phyloP scores from a whole-genome alignment of 2,113 vertebrate genomes.

The Poeciliopsis turrubarensis region DNA sequence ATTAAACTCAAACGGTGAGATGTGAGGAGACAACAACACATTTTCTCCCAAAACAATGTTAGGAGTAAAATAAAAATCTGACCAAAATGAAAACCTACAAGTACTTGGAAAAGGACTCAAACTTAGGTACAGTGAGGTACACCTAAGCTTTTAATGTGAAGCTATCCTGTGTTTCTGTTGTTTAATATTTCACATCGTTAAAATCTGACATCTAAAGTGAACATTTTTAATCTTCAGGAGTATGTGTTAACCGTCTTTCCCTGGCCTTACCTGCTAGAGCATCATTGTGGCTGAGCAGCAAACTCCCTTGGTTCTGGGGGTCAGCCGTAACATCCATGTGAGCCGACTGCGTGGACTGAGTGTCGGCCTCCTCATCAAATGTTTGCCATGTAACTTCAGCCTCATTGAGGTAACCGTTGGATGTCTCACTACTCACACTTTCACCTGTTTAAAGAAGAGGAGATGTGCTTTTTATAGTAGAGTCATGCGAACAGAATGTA shows the following conservation, averaged over 20 bases:
- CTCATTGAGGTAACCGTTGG: conserved; percentile 84
- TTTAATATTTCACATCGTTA: neutral
- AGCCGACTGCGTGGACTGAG: conserved; percentile 77
- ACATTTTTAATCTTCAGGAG: neutral
- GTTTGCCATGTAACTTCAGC: conserved; percentile 86
- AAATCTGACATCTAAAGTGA: neutral
- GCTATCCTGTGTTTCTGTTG: neutral
- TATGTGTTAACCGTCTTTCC: neutral
- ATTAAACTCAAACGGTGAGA: conserved; percentile 18
- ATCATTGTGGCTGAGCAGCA: conserved; percentile 89
- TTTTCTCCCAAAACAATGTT: neutral
- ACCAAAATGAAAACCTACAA: neutral
- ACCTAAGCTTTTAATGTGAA: neutral
- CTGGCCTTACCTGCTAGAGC: conserved; percentile 83
- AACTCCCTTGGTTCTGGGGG: conserved; percentile 80
- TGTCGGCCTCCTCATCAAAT: conserved; percentile 87
- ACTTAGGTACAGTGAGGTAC: neutral
- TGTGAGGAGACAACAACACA: neutral
- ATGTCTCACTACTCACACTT: conserved; percentile 88
- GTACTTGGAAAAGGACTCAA: conserved; percentile 1
- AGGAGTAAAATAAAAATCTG: neutral
- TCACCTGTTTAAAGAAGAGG: conserved; percentile 79
- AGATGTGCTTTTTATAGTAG: neutral
- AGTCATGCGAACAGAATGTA: neutral
- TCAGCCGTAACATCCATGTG: conserved; percentile 81